Base-by-base conservation (phyloP, 1,140 invertebrate genomes). In the Brachionus paranguensis region DNA sequence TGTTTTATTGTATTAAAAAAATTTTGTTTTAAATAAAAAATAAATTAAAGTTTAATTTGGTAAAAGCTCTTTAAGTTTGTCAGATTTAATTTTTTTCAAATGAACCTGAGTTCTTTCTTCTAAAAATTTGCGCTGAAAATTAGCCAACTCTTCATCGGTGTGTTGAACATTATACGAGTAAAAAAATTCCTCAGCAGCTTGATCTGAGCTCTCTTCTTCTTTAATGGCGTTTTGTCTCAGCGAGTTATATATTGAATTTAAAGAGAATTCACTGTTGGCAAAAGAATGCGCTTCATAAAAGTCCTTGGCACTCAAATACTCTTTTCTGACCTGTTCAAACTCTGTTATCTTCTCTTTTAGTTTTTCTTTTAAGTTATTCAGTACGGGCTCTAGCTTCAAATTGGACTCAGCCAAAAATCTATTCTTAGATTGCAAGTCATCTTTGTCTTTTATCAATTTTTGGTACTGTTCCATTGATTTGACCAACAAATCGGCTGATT, bases 401-500 rank as follows among this genome's bases (percentile, higher is more conserved):
- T 81, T 81, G 7, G 78, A 81, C n/a, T 81, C 78, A 17, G 78
- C 78, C n/a, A 81, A 20, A 43, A 11, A 20, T 68, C 37, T 81
- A 14, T 81, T 81, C n/a, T 8, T 45, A 6, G n/a, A 7, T 47
- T 60, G 53, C 17, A 81, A 68, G 17, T 64, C 33, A 14, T 81
- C 78, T 81, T 81, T 81, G 0, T 81, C 24, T n/a, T 68, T 41
- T 4, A 81, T 7, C 24, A 81, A 20, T 43, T 64, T 20, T 64
- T 81, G 78, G 37, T 81, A 81, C 7, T 64, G 17, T 64, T 81
- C 78, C 53, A 81, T 60, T 10, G 78, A 81, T 41, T 81, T 81
- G 2, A 81, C 53, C n/a, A 81, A 47, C 12, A 68, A 24, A 47
- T 81, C 78, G 10, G 78, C 33, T 43, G 29, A 47, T 47, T 81